A percentile compares a stretch with the other conserved stretches of the same genome.
phyloP scores from a whole-genome alignment of 2,113 vertebrate genomes.

The Amblyopsis rosae region DNA sequence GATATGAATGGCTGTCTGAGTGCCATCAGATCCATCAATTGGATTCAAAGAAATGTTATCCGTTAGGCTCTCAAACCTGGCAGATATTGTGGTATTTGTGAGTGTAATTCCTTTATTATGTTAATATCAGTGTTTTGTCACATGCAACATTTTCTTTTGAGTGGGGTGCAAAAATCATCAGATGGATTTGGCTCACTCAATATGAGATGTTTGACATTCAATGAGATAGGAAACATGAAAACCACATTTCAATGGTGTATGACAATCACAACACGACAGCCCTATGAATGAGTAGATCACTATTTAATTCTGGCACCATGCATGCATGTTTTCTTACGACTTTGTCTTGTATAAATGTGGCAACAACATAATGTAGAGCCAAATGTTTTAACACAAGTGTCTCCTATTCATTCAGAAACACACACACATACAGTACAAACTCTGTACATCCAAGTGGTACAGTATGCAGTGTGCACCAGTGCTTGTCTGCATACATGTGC shows the following conservation, averaged over 20 bases:
- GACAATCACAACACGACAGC: constrained; percentile 70
- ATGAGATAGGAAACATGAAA: constrained; percentile 67
- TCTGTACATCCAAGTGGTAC: too few species aligned
- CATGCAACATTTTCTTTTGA: constrained; percentile 74
- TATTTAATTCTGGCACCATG: constrained; percentile 54
- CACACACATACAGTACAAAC: too few species aligned
- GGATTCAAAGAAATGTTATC: constrained; percentile 78
- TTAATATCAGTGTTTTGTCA: constrained; percentile 74
- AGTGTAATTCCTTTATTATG: constrained; percentile 77
- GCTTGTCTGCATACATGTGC: too few species aligned
- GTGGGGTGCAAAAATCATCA: constrained; percentile 72
- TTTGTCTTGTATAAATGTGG: constrained; percentile 52
- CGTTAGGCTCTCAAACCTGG: constrained; percentile 70
- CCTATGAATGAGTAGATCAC: constrained; percentile 64
- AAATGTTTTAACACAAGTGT: too few species aligned
- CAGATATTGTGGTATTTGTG: constrained; percentile 78
- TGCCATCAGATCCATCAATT: constrained; percentile 76
- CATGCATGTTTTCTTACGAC: constrained; percentile 52
- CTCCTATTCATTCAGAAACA: too few species aligned
- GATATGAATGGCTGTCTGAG: constrained; percentile 74
- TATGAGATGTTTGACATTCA: constrained; percentile 76
- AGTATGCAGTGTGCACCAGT: too few species aligned
- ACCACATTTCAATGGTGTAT: constrained; percentile 65
- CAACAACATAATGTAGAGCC: not conserved
- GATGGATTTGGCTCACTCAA: constrained; percentile 72